These are phyloP conservation scores for Rhipidura dahli DNA, from an alignment of 2,113 vertebrate species.

Conservation along the genomic window DNA sequence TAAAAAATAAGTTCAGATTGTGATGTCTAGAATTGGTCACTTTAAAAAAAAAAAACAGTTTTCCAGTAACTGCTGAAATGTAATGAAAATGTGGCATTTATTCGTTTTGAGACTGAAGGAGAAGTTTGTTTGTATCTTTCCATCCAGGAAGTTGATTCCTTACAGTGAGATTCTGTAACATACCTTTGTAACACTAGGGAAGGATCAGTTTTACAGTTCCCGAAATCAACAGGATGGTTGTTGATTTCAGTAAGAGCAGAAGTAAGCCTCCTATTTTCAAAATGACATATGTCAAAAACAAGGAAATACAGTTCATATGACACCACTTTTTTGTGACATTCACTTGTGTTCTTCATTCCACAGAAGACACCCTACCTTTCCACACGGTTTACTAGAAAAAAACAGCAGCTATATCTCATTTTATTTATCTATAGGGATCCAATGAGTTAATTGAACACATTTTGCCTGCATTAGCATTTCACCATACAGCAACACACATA, in stretches of 20 bases:
- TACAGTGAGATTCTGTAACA: neutral
- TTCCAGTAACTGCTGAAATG: neutral
- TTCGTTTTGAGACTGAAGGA: neutral
- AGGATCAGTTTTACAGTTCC: neutral
- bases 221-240: neutral
- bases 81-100: neutral
- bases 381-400: neutral
- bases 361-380: neutral
- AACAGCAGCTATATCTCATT: neutral
- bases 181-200: neutral
- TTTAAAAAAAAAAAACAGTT: neutral
- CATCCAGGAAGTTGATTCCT: neutral
- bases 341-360: neutral
- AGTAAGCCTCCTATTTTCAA: neutral
- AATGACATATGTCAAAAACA: neutral
- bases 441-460: neutral
- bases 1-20: neutral
- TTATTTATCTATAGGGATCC: neutral
- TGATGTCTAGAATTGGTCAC: neutral
- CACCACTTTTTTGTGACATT: neutral
- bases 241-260: neutral
- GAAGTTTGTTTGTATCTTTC: neutral
- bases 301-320: neutral
- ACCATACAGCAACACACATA: neutral
- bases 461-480: slow-evolving; percentile 27